Conservation (phyloP, 2,113 vertebrate species). For the Saiga tatarica region DNA sequence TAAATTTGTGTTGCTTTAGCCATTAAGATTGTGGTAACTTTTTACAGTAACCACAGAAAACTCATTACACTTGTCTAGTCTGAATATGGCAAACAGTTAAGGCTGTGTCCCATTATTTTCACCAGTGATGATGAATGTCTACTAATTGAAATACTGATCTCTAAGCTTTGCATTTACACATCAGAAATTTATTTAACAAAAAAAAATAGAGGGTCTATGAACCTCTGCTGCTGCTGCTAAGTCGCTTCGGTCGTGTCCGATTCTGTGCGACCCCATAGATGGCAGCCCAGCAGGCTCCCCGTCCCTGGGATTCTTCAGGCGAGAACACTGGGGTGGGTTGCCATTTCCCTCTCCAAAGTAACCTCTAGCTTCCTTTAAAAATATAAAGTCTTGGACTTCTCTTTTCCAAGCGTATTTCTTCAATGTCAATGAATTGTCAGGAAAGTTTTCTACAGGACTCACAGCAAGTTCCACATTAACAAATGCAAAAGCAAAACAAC, state of each 20-base stretch:
- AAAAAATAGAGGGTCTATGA: not conserved
- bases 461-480: not conserved
- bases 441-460: not conserved
- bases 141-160: conserved; percentile 4
- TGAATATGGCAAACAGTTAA: not conserved
- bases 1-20: not conserved
- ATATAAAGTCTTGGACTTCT: not conserved
- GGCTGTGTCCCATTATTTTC: not conserved
- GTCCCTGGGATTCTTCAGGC: too few species aligned
- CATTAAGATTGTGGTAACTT: not conserved
- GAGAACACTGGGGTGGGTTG: too few species aligned
- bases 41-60: not conserved
- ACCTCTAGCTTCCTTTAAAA: not conserved
- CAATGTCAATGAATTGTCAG: not conserved
- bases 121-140: not conserved
- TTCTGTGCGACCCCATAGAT: too few species aligned
- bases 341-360: not conserved
- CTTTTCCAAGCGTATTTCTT: not conserved
- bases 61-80: not conserved
- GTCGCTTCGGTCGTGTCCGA: too few species aligned
- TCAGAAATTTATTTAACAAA: not conserved
- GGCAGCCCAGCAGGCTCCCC: too few species aligned
- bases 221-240: not conserved
- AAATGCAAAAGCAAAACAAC: not conserved
- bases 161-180: not conserved